phyloP scores from a whole-genome alignment of 2,888 invertebrate species.

The Rhingia campestris region DNA sequence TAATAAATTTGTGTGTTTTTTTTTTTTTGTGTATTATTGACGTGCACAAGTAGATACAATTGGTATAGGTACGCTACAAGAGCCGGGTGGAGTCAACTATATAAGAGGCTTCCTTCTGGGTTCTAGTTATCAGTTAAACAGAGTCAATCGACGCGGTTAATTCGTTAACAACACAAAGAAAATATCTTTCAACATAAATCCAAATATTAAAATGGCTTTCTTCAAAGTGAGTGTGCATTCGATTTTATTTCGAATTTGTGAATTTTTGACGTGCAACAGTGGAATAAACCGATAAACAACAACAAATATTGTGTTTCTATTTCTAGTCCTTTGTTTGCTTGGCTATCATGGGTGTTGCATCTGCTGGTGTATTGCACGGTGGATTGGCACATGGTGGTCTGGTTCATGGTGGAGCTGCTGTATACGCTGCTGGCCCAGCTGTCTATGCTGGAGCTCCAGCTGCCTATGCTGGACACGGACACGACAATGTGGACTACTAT shows the following conservation, averaged over 20 bases:
- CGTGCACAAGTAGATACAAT: conserved; percentile 64
- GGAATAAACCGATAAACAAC: conserved; percentile 19
- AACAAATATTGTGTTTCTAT: conserved; percentile 53
- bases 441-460: conserved; percentile 76
- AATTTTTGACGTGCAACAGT: conserved; percentile 47
- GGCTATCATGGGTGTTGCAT: conserved; percentile 82
- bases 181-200: conserved; percentile 67
- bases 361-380: conserved; percentile 81
- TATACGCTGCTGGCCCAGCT: conserved; percentile 79
- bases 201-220: conserved; percentile 81
- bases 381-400: conserved; percentile 53
- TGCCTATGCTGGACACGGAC: conserved; percentile 76
- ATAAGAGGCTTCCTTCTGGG: conserved; percentile 82
- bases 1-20: conserved; percentile 36
- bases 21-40: conserved; percentile 38
- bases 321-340: conserved; percentile 82
- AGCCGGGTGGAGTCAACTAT: conserved; percentile 82
- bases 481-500: conserved; percentile 81
- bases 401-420: conserved; percentile 77
- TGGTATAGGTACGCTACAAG: conserved; percentile 51
- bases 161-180: conserved; percentile 71
- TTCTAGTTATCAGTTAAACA: conserved; percentile 83
- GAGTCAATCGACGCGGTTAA: conserved; percentile 80
- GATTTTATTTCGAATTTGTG: not conserved
- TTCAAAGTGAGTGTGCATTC: conserved; percentile 81